Conservation (phyloP, 2,113 vertebrate genomes). For the Sclerurus mexicanus region DNA sequence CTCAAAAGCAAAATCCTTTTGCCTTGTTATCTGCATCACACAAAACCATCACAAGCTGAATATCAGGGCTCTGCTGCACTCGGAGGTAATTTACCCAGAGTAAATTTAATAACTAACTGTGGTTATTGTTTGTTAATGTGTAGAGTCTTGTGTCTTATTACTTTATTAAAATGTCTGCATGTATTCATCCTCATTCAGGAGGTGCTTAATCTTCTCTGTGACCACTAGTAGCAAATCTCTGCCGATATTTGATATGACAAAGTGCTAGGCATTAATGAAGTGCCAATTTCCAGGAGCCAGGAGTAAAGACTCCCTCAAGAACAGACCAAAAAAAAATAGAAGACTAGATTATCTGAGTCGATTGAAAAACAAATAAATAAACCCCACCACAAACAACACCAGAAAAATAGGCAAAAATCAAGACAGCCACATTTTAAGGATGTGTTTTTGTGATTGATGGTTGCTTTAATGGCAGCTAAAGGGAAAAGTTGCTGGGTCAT, state of each 20-base stretch:
- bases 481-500: not conserved
- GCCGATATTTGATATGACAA: not conserved
- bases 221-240: not conserved
- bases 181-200: not conserved
- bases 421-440: not conserved
- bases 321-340: not conserved
- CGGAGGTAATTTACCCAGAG: not conserved
- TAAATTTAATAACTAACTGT: not conserved
- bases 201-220: not conserved
- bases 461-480: not conserved
- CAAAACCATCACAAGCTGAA: not conserved
- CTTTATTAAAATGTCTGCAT: not conserved
- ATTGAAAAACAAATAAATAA: not conserved
- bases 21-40: not conserved
- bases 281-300: not conserved
- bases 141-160: not conserved
- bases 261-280: not conserved
- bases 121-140: not conserved
- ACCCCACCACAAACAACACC: not conserved
- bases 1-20: not conserved
- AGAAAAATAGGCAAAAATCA: not conserved
- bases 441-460: not conserved
- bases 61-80: not conserved
- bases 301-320: not conserved
- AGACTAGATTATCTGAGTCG: fast-evolving